Base-by-base conservation (phyloP, 2,888 invertebrate genomes). In the Molanna angustata region DNA sequence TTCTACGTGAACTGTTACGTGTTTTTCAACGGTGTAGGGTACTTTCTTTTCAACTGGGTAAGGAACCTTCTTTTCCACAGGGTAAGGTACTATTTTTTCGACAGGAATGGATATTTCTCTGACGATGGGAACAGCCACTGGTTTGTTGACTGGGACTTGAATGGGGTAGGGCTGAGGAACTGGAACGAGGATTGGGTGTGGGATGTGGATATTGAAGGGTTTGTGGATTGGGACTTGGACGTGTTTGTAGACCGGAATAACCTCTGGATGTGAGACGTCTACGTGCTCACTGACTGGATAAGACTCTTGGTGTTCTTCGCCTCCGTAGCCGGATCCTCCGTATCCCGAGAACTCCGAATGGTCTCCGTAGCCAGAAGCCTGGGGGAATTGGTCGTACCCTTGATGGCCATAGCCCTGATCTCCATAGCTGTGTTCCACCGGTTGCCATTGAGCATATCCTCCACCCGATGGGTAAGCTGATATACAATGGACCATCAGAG, bases 81-180 rank as follows among this genome's bases (percentile, higher is more conserved):
- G 82, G 63, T 84, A 85, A 1, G 86, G 86, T 2, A 86, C 84
- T 18, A 85, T 85, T 64, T 85, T 86, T 62, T 86, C 86, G 0
- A 86, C 81, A 0, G 85, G 85, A 19, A 86, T 78, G 0, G 82
- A 79, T 1, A 86, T 76, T 60, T 85, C 85, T 64, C 84, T 85
- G 22, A 85, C 73, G 2, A 86, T 77, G 1, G 85, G 86, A 1
- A 86, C 80, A 0, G 85, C 83, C 0, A 86, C 76, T 0, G 85
- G 84, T 60, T 83, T 84, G 0, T 84, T 80, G 0, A 86, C 83
- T 1, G 85, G 85, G 0, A 85, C 73, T 27, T 83, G 83, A 1
- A 86, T 85, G 0, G 85, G 86, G 19, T 85, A 81, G 0, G 84
- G 84, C 58, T 85, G 84, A 0, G 81, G 79, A 0, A 82, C 78